Percentiles rank a stretch among this genome's conserved stretches.
Conservation (phyloP, 2,888 invertebrate species). For the Pilophorus perplexus region DNA sequence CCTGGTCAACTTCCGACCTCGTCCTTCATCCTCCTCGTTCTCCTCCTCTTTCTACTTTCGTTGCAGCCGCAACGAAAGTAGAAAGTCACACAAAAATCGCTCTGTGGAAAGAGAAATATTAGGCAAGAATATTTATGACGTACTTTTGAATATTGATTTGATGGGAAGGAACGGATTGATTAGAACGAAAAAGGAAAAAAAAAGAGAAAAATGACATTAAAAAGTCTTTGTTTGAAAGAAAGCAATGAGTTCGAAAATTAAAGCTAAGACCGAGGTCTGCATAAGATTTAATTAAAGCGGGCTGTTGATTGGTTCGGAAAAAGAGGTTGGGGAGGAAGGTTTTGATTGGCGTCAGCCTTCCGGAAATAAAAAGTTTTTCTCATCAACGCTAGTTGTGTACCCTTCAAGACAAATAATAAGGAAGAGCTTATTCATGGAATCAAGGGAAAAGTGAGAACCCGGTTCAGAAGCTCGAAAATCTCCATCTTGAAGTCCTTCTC, state of each 20-base stretch:
- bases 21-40: too few relatives aligned
- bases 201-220: constrained; percentile 25
- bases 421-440: constrained; percentile 40
- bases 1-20: too few relatives aligned
- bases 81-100: too few relatives aligned
- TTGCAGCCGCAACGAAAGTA: too few relatives aligned
- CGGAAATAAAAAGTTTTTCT: constrained; percentile 40
- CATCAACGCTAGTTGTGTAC: constrained; percentile 40
- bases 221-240: constrained; percentile 35
- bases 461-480: not conserved
- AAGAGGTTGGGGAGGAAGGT: not conserved
- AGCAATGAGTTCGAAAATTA: constrained; percentile 37
- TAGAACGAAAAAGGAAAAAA: not conserved
- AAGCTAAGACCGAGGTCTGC: constrained; percentile 27
- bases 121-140: constrained; percentile 28
- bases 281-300: constrained; percentile 36
- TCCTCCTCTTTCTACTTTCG: too few relatives aligned
- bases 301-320: constrained; percentile 27
- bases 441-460: not conserved
- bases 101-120: constrained; percentile 18
- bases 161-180: constrained; percentile 25
- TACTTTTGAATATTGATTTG: constrained; percentile 36
- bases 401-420: constrained; percentile 41
- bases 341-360: constrained; percentile 38
- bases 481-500: constrained; percentile 28